phyloP scores from a whole-genome alignment of 2,888 invertebrate species.

The Ligdia adustata region DNA sequence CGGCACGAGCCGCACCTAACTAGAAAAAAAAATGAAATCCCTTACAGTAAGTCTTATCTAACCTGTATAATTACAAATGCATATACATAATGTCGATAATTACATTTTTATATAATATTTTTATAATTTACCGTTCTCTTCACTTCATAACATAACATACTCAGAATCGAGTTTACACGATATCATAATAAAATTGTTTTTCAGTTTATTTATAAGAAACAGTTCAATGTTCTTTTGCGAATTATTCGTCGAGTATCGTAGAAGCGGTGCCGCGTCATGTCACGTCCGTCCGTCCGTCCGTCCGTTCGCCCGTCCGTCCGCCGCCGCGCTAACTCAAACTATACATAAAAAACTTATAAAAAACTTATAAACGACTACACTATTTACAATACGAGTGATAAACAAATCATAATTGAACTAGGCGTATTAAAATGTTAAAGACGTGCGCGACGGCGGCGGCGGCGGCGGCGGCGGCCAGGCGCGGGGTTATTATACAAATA shows the following conservation, averaged over 20 bases:
- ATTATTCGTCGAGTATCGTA: constrained; percentile 16
- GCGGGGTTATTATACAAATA: not conserved
- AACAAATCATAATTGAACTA: constrained; percentile 32
- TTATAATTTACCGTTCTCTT: constrained; percentile 51
- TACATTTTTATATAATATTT: constrained; percentile 78
- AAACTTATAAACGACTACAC: constrained; percentile 19
- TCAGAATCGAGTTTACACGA: constrained; percentile 48
- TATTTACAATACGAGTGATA: constrained; percentile 34
- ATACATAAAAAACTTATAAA: too few relatives aligned
- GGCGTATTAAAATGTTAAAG: constrained; percentile 26
- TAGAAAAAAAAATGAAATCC: constrained; percentile 64
- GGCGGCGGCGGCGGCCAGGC: not conserved
- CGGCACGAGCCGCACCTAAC: constrained; percentile 51
- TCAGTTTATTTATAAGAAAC: too few relatives aligned
- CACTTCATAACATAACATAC: constrained; percentile 26
- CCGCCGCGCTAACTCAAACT: constrained; percentile 19
- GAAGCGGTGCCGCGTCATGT: constrained; percentile 22
- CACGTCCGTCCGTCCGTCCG: constrained; percentile 9
- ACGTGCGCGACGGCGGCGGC: constrained; percentile 3
- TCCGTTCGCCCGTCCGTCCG: constrained; percentile 12
- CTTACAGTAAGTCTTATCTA: constrained; percentile 72
- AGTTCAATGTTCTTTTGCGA: constrained; percentile 28
- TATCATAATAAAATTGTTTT: constrained; percentile 39
- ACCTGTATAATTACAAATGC: constrained; percentile 82
- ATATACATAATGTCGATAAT: constrained; percentile 73